A percentile compares a stretch with the other conserved stretches of the same genome.
phyloP scores from a whole-genome alignment of 2,888 invertebrate species.

The Congeria kusceri region DNA sequence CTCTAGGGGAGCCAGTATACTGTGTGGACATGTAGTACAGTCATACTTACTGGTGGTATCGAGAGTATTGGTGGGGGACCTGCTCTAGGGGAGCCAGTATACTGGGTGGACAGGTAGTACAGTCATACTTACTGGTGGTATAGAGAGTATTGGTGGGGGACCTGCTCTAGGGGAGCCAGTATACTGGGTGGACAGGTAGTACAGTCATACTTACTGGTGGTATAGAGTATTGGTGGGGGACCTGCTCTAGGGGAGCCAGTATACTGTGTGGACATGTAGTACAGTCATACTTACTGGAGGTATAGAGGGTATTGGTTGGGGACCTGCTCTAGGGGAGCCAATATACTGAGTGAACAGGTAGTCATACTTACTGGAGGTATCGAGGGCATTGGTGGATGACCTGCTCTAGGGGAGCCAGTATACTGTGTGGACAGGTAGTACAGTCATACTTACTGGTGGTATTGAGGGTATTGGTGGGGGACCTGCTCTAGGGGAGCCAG shows the following conservation, averaged over 20 bases:
- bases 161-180: too few species aligned
- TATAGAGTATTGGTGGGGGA: too few species aligned
- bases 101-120: too few species aligned
- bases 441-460: slow-evolving; percentile 72
- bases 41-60: slow-evolving; percentile 73
- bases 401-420: too few species aligned
- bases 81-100: slow-evolving; percentile 64
- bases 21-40: not conserved
- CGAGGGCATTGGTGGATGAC: too few species aligned
- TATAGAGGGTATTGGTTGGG: slow-evolving; percentile 73
- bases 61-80: slow-evolving; percentile 75
- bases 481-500: slow-evolving; percentile 57
- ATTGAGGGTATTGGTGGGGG: slow-evolving; percentile 75
- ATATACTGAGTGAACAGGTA: too few species aligned
- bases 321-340: slow-evolving; percentile 61
- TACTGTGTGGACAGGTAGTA: not conserved
- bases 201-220: too few species aligned
- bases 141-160: not conserved
- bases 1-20: slow-evolving; percentile 62
- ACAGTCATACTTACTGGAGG: slow-evolving; percentile 72
- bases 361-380: too few species aligned
- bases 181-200: too few species aligned
- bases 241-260: too few species aligned
- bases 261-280: too few species aligned
- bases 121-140: too few species aligned